Evolutionary conservation across 2,113 vertebrate genomes (phyloP).

Genomic region (Microcebus tavaratra): DNA sequence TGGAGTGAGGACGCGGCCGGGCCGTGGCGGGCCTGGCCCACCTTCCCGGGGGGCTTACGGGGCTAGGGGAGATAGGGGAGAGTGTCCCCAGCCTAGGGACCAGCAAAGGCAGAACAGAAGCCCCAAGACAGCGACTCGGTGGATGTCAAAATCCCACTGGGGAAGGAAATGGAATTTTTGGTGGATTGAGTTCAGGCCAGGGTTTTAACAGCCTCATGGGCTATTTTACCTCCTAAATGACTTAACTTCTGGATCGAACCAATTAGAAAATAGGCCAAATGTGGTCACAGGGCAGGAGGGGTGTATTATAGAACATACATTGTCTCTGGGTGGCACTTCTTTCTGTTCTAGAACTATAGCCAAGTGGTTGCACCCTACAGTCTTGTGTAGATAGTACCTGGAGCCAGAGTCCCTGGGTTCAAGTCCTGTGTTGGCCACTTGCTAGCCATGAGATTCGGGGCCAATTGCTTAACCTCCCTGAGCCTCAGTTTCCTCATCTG

Average conservation of each 20-base stretch:
- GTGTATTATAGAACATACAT: rapidly evolving
- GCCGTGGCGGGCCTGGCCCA: background rate
- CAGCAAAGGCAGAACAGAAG: background rate
- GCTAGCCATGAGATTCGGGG: background rate
- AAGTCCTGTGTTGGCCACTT: background rate
- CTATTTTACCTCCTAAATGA: background rate
- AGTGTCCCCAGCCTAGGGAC: background rate
- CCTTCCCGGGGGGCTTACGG: background rate
- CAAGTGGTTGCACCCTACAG: background rate
- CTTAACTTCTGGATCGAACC: background rate
- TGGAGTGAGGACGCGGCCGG: rapidly evolving
- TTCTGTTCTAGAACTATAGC: background rate
- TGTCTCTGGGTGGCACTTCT: background rate
- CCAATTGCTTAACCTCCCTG: background rate
- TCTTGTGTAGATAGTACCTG: too few relatives aligned
- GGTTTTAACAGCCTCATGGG: too few relatives aligned
- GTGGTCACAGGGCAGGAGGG: background rate
- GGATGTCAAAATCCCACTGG: background rate
- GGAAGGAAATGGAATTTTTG: background rate
- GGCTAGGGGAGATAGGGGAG: background rate
- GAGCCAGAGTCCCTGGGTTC: background rate
- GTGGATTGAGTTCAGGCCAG: background rate
- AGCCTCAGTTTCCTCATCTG: background rate
- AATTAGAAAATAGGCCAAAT: background rate
- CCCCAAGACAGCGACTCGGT: rapidly evolving